Conservation (phyloP, 2,888 invertebrate species). For the Nymphalis c-album region DNA sequence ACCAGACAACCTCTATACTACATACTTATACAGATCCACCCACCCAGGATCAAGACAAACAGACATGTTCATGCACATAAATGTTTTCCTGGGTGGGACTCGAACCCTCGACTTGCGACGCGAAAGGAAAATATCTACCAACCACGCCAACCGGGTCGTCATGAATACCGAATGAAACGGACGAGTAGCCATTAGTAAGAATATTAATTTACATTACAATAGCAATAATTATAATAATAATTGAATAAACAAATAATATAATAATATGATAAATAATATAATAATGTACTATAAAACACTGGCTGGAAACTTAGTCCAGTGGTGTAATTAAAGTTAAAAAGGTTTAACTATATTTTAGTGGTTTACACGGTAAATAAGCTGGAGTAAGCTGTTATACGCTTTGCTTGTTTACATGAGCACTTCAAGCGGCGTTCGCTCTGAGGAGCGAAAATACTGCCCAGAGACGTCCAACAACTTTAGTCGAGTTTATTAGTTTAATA, state of each 20-base stretch:
- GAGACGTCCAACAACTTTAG: constrained; percentile 24
- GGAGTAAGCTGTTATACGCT: constrained; percentile 36
- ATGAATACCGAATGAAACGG: too few relatives aligned
- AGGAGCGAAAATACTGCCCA: constrained; percentile 28
- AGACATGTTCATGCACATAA: too few relatives aligned
- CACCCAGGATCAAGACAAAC: too few relatives aligned
- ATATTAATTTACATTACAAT: too few relatives aligned
- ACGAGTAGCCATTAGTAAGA: too few relatives aligned
- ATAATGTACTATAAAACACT: constrained; percentile 6
- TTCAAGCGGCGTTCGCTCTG: constrained; percentile 26
- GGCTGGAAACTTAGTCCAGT: constrained; percentile 16
- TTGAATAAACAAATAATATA: background rate
- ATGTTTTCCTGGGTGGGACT: too few relatives aligned
- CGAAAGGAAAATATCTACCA: too few relatives aligned
- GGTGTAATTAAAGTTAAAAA: constrained; percentile 28
- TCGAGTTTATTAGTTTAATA: constrained; percentile 25
- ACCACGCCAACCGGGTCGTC: too few relatives aligned
- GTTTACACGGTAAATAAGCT: constrained; percentile 36
- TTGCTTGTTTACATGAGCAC: constrained; percentile 32
- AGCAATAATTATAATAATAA: background rate
- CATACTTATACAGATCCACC: too few relatives aligned
- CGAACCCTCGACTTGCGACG: too few relatives aligned
- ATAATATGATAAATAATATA: too few relatives aligned
- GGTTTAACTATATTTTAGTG: constrained; percentile 34
- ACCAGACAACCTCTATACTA: too few relatives aligned